These are phyloP conservation scores for Merluccius polli DNA, from an alignment of 2,797 vertebrate genomes.

Conservation along the genomic window DNA sequence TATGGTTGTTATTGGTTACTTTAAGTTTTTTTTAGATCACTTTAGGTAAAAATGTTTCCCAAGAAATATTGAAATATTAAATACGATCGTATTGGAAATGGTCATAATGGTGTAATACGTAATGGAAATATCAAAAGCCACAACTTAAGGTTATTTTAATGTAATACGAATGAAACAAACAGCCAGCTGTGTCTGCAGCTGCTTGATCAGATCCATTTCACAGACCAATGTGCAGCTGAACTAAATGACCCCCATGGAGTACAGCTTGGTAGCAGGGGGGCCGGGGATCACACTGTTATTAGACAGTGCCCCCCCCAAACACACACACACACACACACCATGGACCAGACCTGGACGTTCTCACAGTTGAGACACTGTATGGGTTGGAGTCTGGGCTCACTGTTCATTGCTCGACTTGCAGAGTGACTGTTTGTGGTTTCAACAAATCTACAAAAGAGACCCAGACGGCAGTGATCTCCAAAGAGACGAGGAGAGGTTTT, in stretches of 20 bases:
- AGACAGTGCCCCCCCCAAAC: too few relatives aligned
- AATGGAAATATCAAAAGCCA: not conserved
- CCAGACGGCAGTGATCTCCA: not conserved
- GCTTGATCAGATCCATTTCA: not conserved
- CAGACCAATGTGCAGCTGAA: not conserved
- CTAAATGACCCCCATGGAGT: not conserved
- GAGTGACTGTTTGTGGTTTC: not conserved
- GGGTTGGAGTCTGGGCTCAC: not conserved
- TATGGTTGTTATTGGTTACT: too few relatives aligned
- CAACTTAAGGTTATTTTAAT: not conserved
- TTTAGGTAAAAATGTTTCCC: not conserved
- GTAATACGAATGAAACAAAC: not conserved
- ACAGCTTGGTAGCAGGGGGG: not conserved
- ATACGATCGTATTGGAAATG: not conserved
- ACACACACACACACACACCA: not conserved
- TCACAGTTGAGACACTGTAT: not conserved
- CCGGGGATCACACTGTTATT: too few relatives aligned
- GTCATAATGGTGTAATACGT: not conserved
- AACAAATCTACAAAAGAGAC: not conserved
- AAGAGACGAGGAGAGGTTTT: not conserved
- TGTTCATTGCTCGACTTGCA: not conserved
- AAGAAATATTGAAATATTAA: not conserved
- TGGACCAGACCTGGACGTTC: not conserved
- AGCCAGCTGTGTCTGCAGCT: conserved; percentile 3
- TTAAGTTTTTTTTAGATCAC: not conserved